Percentiles rank a stretch among this genome's conserved stretches.
Conservation (phyloP, 2,888 invertebrate species). For the Drosophila pegasa region DNA sequence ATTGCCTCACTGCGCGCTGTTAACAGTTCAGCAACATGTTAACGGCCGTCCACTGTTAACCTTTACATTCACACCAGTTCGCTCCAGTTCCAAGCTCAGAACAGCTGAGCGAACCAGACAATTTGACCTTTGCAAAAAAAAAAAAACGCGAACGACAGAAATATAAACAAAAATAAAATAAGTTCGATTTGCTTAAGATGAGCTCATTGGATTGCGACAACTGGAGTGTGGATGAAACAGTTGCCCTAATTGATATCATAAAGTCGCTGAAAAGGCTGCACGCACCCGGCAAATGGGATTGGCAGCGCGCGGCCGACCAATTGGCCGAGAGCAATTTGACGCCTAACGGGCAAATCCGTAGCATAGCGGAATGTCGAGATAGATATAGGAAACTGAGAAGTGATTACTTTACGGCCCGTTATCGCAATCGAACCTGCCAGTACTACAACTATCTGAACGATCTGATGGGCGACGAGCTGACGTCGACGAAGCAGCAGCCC, state of each 20-base stretch:
- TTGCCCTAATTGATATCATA: constrained; percentile 35
- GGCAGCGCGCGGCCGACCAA: constrained; percentile 41
- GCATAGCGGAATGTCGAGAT: constrained; percentile 27
- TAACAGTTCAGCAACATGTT: constrained; percentile 5
- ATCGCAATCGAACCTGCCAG: constrained; percentile 30
- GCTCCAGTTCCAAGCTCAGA: constrained; percentile 14
- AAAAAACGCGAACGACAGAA: not conserved
- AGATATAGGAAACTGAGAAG: constrained; percentile 25
- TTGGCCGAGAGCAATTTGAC: constrained; percentile 19
- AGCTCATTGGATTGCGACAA: constrained; percentile 17
- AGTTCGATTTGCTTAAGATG: constrained; percentile 23
- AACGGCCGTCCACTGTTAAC: not conserved
- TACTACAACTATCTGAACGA: constrained; percentile 35
- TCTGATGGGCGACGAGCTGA: constrained; percentile 23
- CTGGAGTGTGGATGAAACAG: constrained; percentile 39
- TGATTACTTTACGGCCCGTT: constrained; percentile 38
- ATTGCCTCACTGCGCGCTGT: not conserved
- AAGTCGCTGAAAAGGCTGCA: constrained; percentile 17
- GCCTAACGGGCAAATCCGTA: constrained; percentile 5
- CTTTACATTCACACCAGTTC: not conserved
- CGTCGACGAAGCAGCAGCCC: not conserved
- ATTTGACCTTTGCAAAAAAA: not conserved
- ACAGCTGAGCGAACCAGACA: constrained; percentile 22
- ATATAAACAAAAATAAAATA: constrained; percentile 22
- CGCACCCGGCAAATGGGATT: constrained; percentile 24